A percentile compares a stretch with the other conserved stretches of the same genome.
Evolutionary conservation across 1,140 invertebrate species (phyloP).

Genomic region (Parapsyche elsis): DNA sequence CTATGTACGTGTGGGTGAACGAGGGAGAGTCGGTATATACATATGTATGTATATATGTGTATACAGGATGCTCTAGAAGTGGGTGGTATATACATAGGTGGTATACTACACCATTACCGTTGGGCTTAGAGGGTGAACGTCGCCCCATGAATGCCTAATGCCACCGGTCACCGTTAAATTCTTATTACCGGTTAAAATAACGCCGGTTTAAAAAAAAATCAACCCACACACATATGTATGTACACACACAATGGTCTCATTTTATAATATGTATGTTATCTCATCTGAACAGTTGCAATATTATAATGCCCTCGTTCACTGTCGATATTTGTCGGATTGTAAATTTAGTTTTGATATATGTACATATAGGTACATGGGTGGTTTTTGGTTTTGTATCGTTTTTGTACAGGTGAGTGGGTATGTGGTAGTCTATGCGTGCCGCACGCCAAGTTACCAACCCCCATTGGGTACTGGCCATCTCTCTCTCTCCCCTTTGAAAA

Average conservation of each 20-base stretch:
- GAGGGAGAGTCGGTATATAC: not conserved
- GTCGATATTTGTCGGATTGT: not conserved
- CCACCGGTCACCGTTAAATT: constrained; percentile 44
- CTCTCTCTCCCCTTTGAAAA: not conserved
- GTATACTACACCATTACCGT: not conserved
- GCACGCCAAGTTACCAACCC: constrained; percentile 36
- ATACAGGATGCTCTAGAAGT: not conserved
- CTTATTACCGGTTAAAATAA: constrained; percentile 52
- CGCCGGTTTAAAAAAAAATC: not conserved
- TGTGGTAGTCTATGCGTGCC: constrained; percentile 44
- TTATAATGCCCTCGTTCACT: not conserved
- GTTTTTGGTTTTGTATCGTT: not conserved
- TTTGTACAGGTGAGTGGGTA: constrained; percentile 14
- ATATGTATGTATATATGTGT: not conserved
- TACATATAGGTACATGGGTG: too few relatives aligned
- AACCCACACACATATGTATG: not conserved
- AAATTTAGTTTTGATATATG: not conserved
- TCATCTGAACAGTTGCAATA: too few relatives aligned
- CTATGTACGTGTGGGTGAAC: not conserved
- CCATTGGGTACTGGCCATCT: not conserved
- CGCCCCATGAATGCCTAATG: constrained; percentile 52
- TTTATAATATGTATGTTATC: too few relatives aligned
- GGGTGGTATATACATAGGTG: not conserved
- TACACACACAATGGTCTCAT: constrained; percentile 3
- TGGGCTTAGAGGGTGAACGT: constrained; percentile 32